Base-by-base conservation (phyloP, 2,888 invertebrate species). In the Ptilodon capucinus region DNA sequence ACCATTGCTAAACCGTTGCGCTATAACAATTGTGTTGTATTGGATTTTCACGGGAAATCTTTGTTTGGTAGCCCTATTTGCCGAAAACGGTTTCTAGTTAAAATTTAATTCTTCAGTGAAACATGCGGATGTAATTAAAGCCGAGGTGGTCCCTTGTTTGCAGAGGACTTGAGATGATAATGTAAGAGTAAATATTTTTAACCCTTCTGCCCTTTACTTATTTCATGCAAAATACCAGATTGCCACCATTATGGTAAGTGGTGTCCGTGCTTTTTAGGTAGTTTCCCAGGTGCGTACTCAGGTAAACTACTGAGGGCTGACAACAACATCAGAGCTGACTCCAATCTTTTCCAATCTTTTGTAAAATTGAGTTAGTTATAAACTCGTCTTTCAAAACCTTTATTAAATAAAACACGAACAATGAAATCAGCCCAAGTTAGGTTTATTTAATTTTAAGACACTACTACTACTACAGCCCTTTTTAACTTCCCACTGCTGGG, bases 131-230 rank as follows among this genome's bases (percentile, higher is more conserved):
- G 68, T 79, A 79, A 82, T 84, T 79, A 80, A 76, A 75, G 67
- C 71, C 60, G 57, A 65, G 67, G 60, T 71, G 68, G 65, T 62
- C 67, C 70, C 63, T 65, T 81, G 79, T 81, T 84, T 83, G 74
- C 60, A 68, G 51, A 79, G 77, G 79, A 74, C 74, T 76, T 70
- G 65, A 68, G 74, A 73, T 68, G 73, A 74, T 76, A 76, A 76
- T 79, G 68, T 71, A 64, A 60, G 63, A 54, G 76, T 71, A 79
- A 79, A 80, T 74, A 78, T 79, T 75, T 78, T 70, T 63, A 70
- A 67, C 66, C 71, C 69, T 70, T 64, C 60, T 48, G 57, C 57
- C 66, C 61, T 53, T 52, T 64, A 50, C 55, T 63, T 60, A 57
- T 57, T 59, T 63, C 48, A 40, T 51, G 57, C 56, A 60, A 59